Percentiles rank a stretch among this genome's conserved stretches.
Conservation (phyloP, 2,113 vertebrate species). For the Misgurnus mizolepis region DNA sequence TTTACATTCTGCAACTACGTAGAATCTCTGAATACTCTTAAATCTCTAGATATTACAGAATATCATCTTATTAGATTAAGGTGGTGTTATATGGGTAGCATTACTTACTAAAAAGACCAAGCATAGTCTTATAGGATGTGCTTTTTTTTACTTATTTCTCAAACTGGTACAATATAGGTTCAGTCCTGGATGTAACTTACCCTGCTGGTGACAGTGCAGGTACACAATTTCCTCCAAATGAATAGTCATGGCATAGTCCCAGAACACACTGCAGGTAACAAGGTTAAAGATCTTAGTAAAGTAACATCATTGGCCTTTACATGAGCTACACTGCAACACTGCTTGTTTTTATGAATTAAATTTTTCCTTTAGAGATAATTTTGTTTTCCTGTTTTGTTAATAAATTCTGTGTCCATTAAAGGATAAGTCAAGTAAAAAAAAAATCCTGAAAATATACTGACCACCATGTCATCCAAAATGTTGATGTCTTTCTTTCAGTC, state of each 20-base stretch:
- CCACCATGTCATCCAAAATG: too few species aligned
- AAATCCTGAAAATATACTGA: too few species aligned
- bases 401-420: too few species aligned
- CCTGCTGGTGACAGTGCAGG: conserved; percentile 97
- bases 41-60: neutral
- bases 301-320: neutral
- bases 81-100: neutral
- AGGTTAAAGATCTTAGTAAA: neutral
- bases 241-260: conserved; percentile 99
- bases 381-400: too few species aligned
- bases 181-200: conserved; percentile 64
- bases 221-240: conserved; percentile 95
- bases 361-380: too few species aligned
- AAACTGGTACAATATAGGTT: neutral
- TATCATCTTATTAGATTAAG: neutral
- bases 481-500: too few species aligned
- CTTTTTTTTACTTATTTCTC: neutral
- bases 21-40: neutral
- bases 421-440: too few species aligned
- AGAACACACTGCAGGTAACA: conserved; percentile 85
- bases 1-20: neutral
- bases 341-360: too few species aligned
- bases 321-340: too few species aligned
- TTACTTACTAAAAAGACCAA: neutral
- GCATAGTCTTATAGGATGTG: too few species aligned